Percentiles rank a stretch among this genome's conserved stretches.
Conservation (phyloP, 2,797 vertebrate species). For the Mormyrops boulengeri region DNA sequence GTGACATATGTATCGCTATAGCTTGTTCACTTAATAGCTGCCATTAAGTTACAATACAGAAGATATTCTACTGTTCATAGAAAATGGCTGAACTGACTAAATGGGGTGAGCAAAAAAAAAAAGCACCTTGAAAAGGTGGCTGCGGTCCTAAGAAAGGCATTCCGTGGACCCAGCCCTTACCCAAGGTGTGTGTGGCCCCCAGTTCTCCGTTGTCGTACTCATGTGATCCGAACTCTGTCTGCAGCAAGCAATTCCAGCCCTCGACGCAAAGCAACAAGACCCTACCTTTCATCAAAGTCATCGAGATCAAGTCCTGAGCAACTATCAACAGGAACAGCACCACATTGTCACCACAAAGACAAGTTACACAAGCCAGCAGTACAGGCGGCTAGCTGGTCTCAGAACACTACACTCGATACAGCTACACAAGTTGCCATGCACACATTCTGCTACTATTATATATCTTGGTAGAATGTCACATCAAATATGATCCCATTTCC, state of each 20-base stretch:
- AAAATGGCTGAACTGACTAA: neutral
- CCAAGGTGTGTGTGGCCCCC: neutral
- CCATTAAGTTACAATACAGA: neutral
- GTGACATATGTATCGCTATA: neutral
- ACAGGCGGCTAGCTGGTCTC: neutral
- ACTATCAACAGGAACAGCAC: neutral
- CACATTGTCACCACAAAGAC: neutral
- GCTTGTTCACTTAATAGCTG: neutral
- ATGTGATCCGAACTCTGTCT: neutral
- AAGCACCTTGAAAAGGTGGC: neutral
- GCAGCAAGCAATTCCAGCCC: conserved; percentile 67
- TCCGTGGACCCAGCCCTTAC: neutral
- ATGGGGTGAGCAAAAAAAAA: neutral
- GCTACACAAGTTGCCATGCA: neutral
- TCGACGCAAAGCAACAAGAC: conserved; percentile 68
- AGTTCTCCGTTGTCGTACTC: neutral
- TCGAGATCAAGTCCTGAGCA: conserved; percentile 75
- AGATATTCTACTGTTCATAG: neutral
- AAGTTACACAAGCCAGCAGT: neutral
- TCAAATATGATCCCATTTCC: neutral
- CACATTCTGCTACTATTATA: neutral
- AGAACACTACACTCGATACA: neutral
- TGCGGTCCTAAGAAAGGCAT: neutral
- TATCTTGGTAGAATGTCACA: neutral
- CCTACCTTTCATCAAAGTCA: conserved; percentile 85